Base-by-base conservation (phyloP, 2,797 vertebrate species). In the Echeneis naucrates region DNA sequence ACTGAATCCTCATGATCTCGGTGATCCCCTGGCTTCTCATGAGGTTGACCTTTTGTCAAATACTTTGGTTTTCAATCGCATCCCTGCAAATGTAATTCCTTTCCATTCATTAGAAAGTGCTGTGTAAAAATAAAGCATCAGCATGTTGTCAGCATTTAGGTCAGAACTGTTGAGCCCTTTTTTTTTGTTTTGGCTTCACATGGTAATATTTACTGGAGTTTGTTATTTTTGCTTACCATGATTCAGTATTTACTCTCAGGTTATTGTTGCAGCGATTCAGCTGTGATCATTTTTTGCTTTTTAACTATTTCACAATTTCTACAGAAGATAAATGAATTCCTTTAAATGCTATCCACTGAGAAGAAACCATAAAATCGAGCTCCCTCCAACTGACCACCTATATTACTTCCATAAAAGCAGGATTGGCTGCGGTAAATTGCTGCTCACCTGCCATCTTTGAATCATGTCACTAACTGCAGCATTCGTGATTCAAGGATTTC, bases 401-500 rank as follows among this genome's bases (percentile, higher is more conserved):
- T 86, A 84, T 88, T 81, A 78, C 73, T 47, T 57, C 82, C 75
- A 88, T 87, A 85, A 87, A 92, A 78, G 45, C 53, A 72, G 64
- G 38, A 73, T 32, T 74, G 54, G 53, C 67, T 56, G 69, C 83
- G 77, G 66, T 86, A 87, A 86, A 88, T 78, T 81, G 51, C 61
- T 0, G 21, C 74, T 76, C 52, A 78, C 44, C 85, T 78, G 35
- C 62, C 38, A 30, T 24, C 26, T 4, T 17, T 54, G 50, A 54
- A 54, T 54, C 37, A 54, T 44, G 51, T 8, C 11, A 13, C 26
- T 62, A 23, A 66, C 35, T 44, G 51, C 63, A 70, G 62, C 68
- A 84, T 92, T 91, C 87, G 86, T 89, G 91, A 93, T 92, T 92
- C 88, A 92, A 91, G 83, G 85, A 83, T 91, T 92, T 91, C 77